Evolutionary conservation across 2,113 vertebrate species (phyloP).

Genomic region (Chascanopsetta lugubris): DNA sequence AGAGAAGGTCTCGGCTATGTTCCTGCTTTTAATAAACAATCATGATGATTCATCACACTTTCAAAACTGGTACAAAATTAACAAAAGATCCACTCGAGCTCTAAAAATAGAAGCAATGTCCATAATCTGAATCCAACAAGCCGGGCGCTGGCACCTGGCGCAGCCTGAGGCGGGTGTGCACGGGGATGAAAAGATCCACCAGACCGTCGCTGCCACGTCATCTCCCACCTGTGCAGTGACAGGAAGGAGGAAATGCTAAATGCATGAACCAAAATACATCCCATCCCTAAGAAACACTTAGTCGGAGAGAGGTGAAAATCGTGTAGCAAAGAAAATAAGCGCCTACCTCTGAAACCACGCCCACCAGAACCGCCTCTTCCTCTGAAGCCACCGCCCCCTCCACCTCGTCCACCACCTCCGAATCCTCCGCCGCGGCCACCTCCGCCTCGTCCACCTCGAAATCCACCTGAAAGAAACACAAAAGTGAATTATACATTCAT

Average conservation of each 20-base stretch:
- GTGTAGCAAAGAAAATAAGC: not conserved
- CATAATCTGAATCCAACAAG: constrained; percentile 15
- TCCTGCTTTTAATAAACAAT: constrained; percentile 55
- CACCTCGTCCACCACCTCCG: constrained; percentile 77
- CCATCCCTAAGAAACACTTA: not conserved
- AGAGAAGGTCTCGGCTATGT: constrained; percentile 4
- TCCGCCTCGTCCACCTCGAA: constrained; percentile 76
- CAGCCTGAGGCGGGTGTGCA: constrained; percentile 3
- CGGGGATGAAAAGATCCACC: not conserved
- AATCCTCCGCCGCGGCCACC: constrained; percentile 82
- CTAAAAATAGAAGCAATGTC: constrained; percentile 42
- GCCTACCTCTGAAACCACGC: constrained; percentile 82
- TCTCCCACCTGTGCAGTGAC: constrained; percentile 50
- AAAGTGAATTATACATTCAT: too few relatives aligned
- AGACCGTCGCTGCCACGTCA: constrained; percentile 46
- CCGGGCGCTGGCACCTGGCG: not conserved
- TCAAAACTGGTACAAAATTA: constrained; percentile 40
- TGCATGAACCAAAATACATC: not conserved
- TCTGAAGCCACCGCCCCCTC: constrained; percentile 80
- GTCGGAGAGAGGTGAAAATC: not conserved
- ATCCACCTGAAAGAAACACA: constrained; percentile 73
- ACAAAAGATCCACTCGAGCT: constrained; percentile 17
- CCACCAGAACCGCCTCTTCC: constrained; percentile 80
- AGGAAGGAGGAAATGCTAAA: not conserved
- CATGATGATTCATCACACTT: constrained; percentile 11